phyloP scores from a whole-genome alignment of 2,797 vertebrate genomes.

The Onychomys arenicola region DNA sequence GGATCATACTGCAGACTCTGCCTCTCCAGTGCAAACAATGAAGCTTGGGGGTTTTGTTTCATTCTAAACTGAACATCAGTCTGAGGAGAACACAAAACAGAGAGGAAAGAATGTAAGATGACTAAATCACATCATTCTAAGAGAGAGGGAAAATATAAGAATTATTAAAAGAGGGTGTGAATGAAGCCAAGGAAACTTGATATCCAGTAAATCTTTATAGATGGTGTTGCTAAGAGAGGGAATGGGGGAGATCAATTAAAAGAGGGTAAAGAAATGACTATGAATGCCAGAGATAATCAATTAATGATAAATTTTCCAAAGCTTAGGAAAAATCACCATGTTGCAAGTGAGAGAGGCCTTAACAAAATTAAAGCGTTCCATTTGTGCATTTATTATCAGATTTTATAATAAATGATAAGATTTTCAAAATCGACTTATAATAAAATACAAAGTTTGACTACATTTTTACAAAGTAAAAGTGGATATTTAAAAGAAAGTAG shows the following conservation, averaged over 20 bases:
- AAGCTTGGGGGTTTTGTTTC: not conserved
- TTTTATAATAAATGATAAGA: not conserved
- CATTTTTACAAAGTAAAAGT: not conserved
- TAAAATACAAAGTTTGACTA: not conserved
- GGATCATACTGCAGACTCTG: rapidly evolving
- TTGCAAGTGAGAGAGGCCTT: not conserved
- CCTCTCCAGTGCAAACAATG: not conserved
- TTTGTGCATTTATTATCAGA: not conserved
- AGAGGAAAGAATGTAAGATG: not conserved
- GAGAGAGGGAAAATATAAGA: not conserved
- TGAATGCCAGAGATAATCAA: not conserved
- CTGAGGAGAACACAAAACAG: not conserved
- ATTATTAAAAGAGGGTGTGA: not conserved
- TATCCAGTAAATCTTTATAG: not conserved
- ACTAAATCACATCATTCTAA: not conserved
- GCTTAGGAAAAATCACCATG: not conserved
- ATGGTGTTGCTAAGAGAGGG: not conserved
- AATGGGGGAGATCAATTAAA: not conserved
- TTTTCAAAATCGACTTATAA: not conserved
- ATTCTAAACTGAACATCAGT: not conserved
- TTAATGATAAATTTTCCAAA: not conserved
- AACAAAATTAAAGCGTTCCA: not conserved
- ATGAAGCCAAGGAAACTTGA: not conserved
- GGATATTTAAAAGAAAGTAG: not conserved
- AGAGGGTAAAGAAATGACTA: not conserved